These are phyloP conservation scores for Eclectus roratus DNA, from an alignment of 2,113 vertebrate species.

Conservation along the genomic window DNA sequence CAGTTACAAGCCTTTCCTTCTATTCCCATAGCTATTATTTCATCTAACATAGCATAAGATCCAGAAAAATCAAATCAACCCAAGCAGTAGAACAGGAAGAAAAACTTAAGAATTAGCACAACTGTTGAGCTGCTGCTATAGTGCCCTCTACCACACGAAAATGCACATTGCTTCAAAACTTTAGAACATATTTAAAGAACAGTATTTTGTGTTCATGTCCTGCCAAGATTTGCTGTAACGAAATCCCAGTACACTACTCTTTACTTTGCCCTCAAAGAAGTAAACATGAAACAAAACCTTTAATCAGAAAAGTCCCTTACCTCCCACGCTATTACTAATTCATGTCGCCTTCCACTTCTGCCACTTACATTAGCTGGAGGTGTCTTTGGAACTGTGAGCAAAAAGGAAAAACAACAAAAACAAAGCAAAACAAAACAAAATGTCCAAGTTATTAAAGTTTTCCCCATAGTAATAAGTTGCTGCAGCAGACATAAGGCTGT, in stretches of 20 bases:
- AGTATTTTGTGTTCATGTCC: background rate
- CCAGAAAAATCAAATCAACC: background rate
- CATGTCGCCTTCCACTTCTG: conserved; percentile 90
- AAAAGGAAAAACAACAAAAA: background rate
- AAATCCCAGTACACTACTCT: background rate
- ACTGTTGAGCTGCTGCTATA: background rate
- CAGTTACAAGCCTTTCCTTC: background rate
- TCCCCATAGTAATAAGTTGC: background rate
- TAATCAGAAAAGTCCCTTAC: conserved; percentile 73
- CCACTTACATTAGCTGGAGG: conserved; percentile 93
- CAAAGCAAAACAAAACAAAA: background rate
- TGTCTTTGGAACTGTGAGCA: conserved; percentile 87
- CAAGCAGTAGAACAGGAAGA: background rate
- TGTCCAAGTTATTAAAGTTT: background rate
- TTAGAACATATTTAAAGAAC: background rate
- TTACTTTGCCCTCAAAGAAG: background rate
- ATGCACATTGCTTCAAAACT: background rate
- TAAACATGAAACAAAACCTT: background rate
- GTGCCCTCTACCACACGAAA: background rate
- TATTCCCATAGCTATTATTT: background rate
- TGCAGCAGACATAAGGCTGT: background rate
- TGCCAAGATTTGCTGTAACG: background rate
- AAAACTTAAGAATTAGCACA: background rate
- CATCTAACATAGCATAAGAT: background rate
- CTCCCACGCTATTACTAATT: conserved; percentile 98